Conservation (phyloP, 2,888 invertebrate genomes). For the Catocala sponsa region DNA sequence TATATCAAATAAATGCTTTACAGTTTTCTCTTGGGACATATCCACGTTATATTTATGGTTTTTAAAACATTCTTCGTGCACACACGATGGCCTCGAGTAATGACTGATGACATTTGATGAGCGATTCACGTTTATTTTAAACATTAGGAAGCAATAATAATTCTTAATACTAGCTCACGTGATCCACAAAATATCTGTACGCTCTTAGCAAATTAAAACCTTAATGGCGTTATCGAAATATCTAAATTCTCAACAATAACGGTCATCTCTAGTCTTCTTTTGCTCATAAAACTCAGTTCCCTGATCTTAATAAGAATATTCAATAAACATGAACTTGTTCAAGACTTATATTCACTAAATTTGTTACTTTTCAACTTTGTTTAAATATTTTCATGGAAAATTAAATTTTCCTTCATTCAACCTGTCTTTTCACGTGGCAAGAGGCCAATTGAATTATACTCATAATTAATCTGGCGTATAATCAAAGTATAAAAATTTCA, state of each 20-base stretch:
- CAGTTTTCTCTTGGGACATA: slow-evolving; percentile 17
- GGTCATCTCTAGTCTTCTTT: slow-evolving; percentile 33
- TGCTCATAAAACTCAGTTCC: slow-evolving; percentile 31
- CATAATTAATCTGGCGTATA: slow-evolving; percentile 34
- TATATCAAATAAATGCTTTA: slow-evolving; percentile 14
- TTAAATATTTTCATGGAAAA: slow-evolving; percentile 3
- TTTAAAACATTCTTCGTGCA: slow-evolving; percentile 26
- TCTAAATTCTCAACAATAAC: slow-evolving; percentile 29
- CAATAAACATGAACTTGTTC: slow-evolving; percentile 11
- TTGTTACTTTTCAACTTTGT: slow-evolving; percentile 7
- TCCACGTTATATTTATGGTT: slow-evolving; percentile 12
- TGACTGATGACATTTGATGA: slow-evolving; percentile 45
- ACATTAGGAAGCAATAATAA: slow-evolving; percentile 50
- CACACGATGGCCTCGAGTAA: slow-evolving; percentile 28
- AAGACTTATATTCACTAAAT: slow-evolving; percentile 11
- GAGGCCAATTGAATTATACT: slow-evolving; percentile 46
- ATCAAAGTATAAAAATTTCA: slow-evolving; percentile 35
- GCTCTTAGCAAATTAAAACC: slow-evolving; percentile 22
- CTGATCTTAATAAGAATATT: slow-evolving; percentile 16
- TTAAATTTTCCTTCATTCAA: slow-evolving; percentile 10
- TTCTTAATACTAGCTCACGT: slow-evolving; percentile 36
- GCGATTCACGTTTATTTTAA: slow-evolving; percentile 38
- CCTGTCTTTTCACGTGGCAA: slow-evolving; percentile 37
- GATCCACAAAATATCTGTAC: slow-evolving; percentile 30
- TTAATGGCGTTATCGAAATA: slow-evolving; percentile 31